These are phyloP conservation scores for Cinclus mexicanus DNA, from an alignment of 2,113 vertebrate genomes.

Conservation along the genomic window DNA sequence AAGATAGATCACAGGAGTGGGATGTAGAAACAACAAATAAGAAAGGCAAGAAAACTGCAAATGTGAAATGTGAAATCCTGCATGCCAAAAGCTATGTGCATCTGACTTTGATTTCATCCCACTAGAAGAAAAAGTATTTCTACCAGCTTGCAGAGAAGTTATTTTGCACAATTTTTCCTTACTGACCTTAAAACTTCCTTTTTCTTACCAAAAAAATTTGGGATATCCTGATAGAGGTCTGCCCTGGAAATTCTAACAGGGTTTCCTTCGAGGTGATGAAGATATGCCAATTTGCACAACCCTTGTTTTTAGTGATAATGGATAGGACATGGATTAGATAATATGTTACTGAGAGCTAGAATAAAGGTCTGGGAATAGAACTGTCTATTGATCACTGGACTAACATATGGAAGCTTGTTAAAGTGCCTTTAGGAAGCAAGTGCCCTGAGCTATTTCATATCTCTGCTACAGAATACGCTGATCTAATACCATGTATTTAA, in stretches of 20 bases:
- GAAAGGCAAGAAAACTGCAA: not conserved
- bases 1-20: not conserved
- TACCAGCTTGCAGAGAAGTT: not conserved
- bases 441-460: not conserved
- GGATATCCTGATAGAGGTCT: not conserved
- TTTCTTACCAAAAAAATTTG: not conserved
- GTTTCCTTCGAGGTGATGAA: not conserved
- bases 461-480: not conserved
- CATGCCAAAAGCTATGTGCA: not conserved
- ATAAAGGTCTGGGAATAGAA: not conserved
- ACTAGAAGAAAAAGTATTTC: not conserved
- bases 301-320: not conserved
- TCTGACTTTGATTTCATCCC: not conserved
- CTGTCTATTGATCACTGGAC: not conserved
- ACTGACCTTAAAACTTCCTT: not conserved
- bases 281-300: not conserved
- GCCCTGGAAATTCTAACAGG: not conserved
- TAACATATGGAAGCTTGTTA: not conserved
- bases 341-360: not conserved
- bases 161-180: not conserved
- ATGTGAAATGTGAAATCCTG: not conserved
- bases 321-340: not conserved
- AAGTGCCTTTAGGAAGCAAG: slow-evolving; percentile 9
- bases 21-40: not conserved
- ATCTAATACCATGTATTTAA: slow-evolving; percentile 31